Base-by-base conservation (phyloP, 2,888 invertebrate species). In the Anaspis maculata region DNA sequence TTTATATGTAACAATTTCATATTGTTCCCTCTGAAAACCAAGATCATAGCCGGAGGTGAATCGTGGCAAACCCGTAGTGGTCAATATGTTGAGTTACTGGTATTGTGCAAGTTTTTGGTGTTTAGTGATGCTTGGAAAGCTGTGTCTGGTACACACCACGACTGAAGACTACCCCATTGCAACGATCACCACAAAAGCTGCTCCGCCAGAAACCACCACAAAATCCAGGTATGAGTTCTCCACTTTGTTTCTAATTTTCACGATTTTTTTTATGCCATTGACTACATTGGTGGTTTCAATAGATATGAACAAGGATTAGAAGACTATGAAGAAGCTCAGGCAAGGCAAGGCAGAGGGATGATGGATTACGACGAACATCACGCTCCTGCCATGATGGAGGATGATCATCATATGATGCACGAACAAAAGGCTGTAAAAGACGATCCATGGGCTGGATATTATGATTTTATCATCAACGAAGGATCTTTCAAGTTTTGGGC, bases 401-500 rank as follows among this genome's bases (percentile, higher is more conserved):
- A 71, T 40, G 56, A 64, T 21, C 70, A 73, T 39, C 69, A 56
- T 19, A 62, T 69, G 37, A 67, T 67, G 43, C 52, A 52, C 35
- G 69, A 76, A 62, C 60, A 66, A 25, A 74, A 77, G 54, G 72
- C 72, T 43, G 69, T 74, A 9, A 77, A 77, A 61, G 68, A 71
- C 15, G 84, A 85, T 59, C 82, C 83, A 30, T 82, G 84, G 74
- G 78, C 77, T 19, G 82, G 83, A 0, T 88, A 88, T 64, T 87
- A 87, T 57, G 87, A 88, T 62, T 88, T 88, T 66, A 73, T 87
- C 45, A 86, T 88, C 55, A 88, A 85, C 52, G 88, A 88, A 59
- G 86, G 86, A 2, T 87, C 86, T 11, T 88, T 86, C 66, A 88
- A 88, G 59, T 88, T 88, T 65, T 88, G 87, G 87, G 85, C 87